phyloP scores from a whole-genome alignment of 2,797 vertebrate species.

The Chromobotia macracanthus region DNA sequence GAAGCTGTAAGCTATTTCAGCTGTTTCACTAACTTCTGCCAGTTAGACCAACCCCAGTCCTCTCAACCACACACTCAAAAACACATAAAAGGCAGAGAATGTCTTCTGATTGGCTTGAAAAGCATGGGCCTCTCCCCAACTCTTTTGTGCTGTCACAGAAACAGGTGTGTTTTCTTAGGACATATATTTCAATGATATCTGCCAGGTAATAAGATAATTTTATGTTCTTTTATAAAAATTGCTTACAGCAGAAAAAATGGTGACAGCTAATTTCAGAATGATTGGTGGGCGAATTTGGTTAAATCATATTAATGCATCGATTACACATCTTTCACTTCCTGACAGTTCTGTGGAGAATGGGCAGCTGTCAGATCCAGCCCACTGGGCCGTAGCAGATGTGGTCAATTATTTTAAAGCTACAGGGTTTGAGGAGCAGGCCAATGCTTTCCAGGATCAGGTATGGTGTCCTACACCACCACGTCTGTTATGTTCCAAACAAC shows the following conservation, averaged over 20 bases:
- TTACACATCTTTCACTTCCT: neutral
- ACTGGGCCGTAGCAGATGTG: constrained; percentile 94
- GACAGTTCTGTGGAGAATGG: constrained; percentile 91
- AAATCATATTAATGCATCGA: neutral
- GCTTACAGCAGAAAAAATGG: neutral
- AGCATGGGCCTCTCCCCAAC: no score
- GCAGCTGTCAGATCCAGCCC: constrained; percentile 89
- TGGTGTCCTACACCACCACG: constrained; percentile 16
- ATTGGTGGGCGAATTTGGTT: neutral
- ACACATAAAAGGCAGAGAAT: no score
- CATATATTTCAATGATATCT: neutral
- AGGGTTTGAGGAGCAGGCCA: constrained; percentile 97
- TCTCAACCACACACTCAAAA: no score
- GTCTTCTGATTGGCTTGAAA: no score
- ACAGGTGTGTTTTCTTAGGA: no score
- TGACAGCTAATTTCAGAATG: neutral
- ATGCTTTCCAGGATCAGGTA: constrained; percentile 97
- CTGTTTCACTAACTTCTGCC: no score
- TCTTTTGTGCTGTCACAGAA: no score
- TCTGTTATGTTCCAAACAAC: neutral
- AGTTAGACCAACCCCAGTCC: no score
- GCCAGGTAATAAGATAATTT: neutral
- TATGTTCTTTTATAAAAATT: neutral
- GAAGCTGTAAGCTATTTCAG: no score
- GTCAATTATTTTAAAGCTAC: constrained; percentile 97